phyloP scores from a whole-genome alignment of 2,888 invertebrate genomes.

The Lamproptera curius region DNA sequence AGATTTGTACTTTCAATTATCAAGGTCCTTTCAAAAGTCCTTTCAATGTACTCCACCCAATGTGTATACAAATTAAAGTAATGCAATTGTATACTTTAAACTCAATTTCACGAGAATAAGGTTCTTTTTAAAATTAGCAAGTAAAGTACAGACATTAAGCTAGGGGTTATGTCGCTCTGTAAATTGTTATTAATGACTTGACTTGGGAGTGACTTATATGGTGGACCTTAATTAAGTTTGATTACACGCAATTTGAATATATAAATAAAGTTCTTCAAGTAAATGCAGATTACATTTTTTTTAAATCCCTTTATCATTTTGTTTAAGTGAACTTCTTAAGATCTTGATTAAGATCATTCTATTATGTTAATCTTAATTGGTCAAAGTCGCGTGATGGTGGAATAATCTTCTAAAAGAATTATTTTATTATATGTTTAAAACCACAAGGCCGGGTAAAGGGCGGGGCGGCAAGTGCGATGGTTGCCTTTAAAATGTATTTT shows the following conservation, averaged over 20 bases:
- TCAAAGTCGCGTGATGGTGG: no score
- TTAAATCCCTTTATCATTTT: no score
- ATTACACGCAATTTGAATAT: slow-evolving; percentile 35
- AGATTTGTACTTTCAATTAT: slow-evolving; percentile 57
- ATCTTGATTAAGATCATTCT: no score
- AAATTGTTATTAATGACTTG: slow-evolving; percentile 46
- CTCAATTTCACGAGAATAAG: slow-evolving; percentile 22
- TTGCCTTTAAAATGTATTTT: no score
- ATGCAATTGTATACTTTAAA: slow-evolving; percentile 28
- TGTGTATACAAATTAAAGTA: slow-evolving; percentile 27
- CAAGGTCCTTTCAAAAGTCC: slow-evolving; percentile 50
- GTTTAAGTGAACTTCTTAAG: no score
- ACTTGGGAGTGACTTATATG: slow-evolving; percentile 30
- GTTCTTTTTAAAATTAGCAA: slow-evolving; percentile 10
- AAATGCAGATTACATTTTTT: no score
- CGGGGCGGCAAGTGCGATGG: no score
- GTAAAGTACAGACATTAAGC: not conserved
- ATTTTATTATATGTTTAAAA: no score
- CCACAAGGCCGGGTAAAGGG: no score
- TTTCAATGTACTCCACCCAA: slow-evolving; percentile 44
- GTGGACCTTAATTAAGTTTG: slow-evolving; percentile 39
- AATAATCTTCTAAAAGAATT: no score
- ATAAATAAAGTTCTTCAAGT: slow-evolving; percentile 26
- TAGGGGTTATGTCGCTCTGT: slow-evolving; percentile 33
- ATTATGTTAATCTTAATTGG: not conserved